phyloP scores from a whole-genome alignment of 1,140 invertebrate species.

The Rhizoglyphus robini region DNA sequence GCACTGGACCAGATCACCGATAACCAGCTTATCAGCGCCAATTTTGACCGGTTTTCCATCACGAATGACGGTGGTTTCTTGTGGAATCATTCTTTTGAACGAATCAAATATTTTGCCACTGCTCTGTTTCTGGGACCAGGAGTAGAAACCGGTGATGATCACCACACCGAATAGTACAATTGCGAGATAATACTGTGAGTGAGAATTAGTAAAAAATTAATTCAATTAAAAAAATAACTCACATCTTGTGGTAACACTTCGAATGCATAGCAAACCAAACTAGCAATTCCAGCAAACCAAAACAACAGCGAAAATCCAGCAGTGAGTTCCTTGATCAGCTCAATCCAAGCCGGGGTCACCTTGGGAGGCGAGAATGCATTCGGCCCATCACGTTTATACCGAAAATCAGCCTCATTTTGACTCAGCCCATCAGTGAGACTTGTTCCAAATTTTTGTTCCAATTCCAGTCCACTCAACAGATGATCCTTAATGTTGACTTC shows the following conservation, averaged over 20 bases:
- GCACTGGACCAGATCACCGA: constrained; percentile 67
- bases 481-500: too few relatives aligned
- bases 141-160: constrained; percentile 32
- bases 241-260: not conserved
- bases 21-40: constrained; percentile 55
- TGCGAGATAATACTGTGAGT: constrained; percentile 27
- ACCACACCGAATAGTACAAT: constrained; percentile 31
- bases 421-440: constrained; percentile 5
- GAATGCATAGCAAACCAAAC: not conserved
- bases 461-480: not conserved
- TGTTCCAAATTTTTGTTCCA: constrained; percentile 9
- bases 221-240: constrained; percentile 22
- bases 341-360: not conserved
- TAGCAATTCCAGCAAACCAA: constrained; percentile 31
- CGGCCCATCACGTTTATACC: too few relatives aligned
- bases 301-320: constrained; percentile 13
- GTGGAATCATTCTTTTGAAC: constrained; percentile 28
- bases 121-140: constrained; percentile 33
- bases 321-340: not conserved
- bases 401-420: not conserved
- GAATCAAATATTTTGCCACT: constrained; percentile 26
- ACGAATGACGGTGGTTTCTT: constrained; percentile 78
- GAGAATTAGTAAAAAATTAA: too few relatives aligned
- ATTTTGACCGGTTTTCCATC: constrained; percentile 81
- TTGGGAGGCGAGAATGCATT: constrained; percentile 17